A percentile compares a stretch with the other conserved stretches of the same genome.
phyloP scores from a whole-genome alignment of 92 coral and sea anemone genomes.

The Porites divaricata region DNA sequence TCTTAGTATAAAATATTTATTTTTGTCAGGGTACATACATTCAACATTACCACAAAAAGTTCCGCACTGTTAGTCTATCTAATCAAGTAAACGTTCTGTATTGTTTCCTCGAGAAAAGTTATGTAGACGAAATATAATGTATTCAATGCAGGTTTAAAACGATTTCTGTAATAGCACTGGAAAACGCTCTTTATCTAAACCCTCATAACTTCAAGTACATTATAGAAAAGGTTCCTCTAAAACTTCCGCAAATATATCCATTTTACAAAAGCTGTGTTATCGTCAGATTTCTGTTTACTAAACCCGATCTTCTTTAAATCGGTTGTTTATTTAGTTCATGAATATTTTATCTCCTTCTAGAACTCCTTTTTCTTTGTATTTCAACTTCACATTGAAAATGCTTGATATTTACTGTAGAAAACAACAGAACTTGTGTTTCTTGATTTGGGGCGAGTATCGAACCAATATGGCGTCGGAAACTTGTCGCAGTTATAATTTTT shows the following conservation, averaged over 20 bases:
- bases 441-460: background rate
- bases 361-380: background rate
- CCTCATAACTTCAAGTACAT: background rate
- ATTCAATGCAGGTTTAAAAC: background rate
- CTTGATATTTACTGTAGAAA: background rate
- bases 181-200: slow-evolving; percentile 7
- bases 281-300: slow-evolving; percentile 3
- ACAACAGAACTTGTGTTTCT: background rate
- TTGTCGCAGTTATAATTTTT: background rate
- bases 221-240: slow-evolving; percentile 10
- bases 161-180: background rate
- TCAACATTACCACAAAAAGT: background rate
- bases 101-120: background rate
- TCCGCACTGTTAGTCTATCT: background rate
- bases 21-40: background rate
- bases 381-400: background rate
- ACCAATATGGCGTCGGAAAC: background rate
- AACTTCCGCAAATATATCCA: slow-evolving; percentile 15
- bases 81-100: background rate
- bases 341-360: slow-evolving; percentile 22
- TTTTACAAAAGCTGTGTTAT: background rate
- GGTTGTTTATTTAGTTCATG: slow-evolving; percentile 7
- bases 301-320: background rate
- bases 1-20: background rate
- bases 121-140: background rate